These are phyloP conservation scores for Nixonia krombeini DNA, from an alignment of 1,140 invertebrate species.

Conservation along the genomic window DNA sequence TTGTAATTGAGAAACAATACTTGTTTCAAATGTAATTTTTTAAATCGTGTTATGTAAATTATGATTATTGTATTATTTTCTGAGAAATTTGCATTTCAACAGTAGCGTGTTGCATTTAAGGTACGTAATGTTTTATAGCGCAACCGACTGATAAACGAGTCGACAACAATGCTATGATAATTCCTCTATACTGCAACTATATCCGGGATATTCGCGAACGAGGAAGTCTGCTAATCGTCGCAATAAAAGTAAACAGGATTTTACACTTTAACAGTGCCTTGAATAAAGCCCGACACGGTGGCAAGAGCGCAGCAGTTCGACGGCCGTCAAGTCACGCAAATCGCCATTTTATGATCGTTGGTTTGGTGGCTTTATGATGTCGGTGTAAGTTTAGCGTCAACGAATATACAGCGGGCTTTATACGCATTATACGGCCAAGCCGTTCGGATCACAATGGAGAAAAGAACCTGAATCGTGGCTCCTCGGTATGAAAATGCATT, in stretches of 20 bases:
- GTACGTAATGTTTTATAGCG: too few species aligned
- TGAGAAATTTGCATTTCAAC: background rate
- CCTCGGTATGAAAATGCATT: conserved; percentile 20
- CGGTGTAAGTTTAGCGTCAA: conserved; percentile 28
- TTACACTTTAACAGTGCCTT: background rate
- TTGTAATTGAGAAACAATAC: too few species aligned
- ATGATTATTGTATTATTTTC: background rate
- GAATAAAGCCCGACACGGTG: background rate
- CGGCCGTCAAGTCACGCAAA: conserved; percentile 28
- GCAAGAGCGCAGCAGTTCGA: conserved; percentile 16
- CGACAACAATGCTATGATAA: background rate
- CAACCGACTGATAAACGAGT: background rate
- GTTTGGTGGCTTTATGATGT: conserved; percentile 33
- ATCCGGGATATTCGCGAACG: background rate
- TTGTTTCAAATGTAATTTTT: too few species aligned
- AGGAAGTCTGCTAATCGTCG: conserved; percentile 12
- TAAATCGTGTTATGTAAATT: too few species aligned
- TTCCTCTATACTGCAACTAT: background rate
- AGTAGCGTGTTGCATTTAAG: too few species aligned
- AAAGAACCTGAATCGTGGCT: conserved; percentile 34
- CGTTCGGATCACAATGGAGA: conserved; percentile 30
- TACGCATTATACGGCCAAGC: conserved; percentile 36
- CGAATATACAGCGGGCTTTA: conserved; percentile 31
- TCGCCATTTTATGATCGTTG: conserved; percentile 36
- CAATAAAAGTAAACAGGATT: conserved; percentile 28